Percentiles rank a stretch among this genome's conserved stretches.
phyloP scores from a whole-genome alignment of 2,797 vertebrate genomes.

The Sandelia bainsii region DNA sequence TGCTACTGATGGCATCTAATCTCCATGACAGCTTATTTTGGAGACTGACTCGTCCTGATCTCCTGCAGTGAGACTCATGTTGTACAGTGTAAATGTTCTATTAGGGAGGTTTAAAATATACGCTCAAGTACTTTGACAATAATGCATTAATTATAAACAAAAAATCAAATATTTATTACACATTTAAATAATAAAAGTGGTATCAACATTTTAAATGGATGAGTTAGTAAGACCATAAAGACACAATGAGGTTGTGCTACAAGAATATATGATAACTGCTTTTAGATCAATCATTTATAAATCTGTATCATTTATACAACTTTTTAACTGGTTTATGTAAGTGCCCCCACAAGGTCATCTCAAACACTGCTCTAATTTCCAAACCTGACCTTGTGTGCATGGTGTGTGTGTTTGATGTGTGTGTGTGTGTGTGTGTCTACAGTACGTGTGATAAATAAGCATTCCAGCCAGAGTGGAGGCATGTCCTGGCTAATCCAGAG shows the following conservation, averaged over 20 bases:
- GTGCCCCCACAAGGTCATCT: slow-evolving; percentile 53
- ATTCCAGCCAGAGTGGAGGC: slow-evolving; percentile 70
- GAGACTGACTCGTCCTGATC: slow-evolving; percentile 38
- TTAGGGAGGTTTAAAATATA: slow-evolving; percentile 30
- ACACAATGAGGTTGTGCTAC: slow-evolving; percentile 35
- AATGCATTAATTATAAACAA: slow-evolving; percentile 56
- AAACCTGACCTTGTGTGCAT: slow-evolving; percentile 44
- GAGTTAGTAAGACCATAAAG: slow-evolving; percentile 49
- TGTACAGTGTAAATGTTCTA: slow-evolving; percentile 33
- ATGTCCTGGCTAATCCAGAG: slow-evolving; percentile 73
- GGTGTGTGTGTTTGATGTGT: slow-evolving; percentile 21
- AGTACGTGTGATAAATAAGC: slow-evolving; percentile 55
- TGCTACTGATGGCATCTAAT: slow-evolving; percentile 51
- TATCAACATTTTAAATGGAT: slow-evolving; percentile 52
- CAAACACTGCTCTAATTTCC: slow-evolving; percentile 43
- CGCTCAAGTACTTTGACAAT: slow-evolving; percentile 4
- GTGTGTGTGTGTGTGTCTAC: slow-evolving; percentile 6
- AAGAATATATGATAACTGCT: slow-evolving; percentile 40
- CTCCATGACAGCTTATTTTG: slow-evolving; percentile 54
- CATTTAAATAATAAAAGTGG: slow-evolving; percentile 49
- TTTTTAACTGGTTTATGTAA: slow-evolving; percentile 42
- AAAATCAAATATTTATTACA: slow-evolving; percentile 55
- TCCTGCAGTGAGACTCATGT: slow-evolving; percentile 36
- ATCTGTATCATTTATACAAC: not conserved
- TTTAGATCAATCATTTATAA: slow-evolving; percentile 36